A percentile compares a stretch with the other conserved stretches of the same genome.
These are phyloP conservation scores for Neopipo cinnamomea DNA, from an alignment of 2,113 vertebrate genomes.

Conservation along the genomic window DNA sequence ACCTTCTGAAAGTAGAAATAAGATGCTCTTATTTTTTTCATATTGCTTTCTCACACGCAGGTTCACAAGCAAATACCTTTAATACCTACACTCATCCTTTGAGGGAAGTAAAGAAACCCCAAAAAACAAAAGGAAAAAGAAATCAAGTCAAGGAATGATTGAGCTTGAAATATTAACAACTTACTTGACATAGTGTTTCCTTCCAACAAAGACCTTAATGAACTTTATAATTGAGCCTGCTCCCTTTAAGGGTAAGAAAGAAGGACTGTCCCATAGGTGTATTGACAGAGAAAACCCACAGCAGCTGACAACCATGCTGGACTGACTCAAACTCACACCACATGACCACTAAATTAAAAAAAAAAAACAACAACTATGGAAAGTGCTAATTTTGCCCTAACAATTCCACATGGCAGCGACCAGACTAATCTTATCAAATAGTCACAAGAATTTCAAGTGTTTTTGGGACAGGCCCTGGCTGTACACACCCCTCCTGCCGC, in stretches of 20 bases:
- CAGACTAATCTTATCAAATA: fast-evolving
- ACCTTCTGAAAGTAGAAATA: neutral
- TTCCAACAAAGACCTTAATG: neutral
- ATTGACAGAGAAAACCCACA: neutral
- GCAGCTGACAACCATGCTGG: neutral
- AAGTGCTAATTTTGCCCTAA: neutral
- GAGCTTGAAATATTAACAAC: neutral
- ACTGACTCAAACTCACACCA: neutral
- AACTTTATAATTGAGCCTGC: neutral
- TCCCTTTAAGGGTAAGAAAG: neutral
- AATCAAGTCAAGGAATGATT: neutral
- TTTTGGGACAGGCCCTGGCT: neutral
- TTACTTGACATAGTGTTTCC: fast-evolving
- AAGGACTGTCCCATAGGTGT: fast-evolving
- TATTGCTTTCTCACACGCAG: neutral
- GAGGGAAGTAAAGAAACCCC: neutral
- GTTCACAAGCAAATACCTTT: neutral
- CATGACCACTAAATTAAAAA: neutral
- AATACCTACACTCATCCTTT: neutral
- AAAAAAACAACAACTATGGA: neutral
- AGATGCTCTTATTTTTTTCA: neutral
- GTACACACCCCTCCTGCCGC: neutral
- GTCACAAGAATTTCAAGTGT: neutral
- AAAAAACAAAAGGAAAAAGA: neutral
- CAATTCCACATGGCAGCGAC: fast-evolving